Evolutionary conservation across 2,113 vertebrate species (phyloP), one percentile per base, ranked within the genome.

Genomic region (Burhinus bistriatus): DNA sequence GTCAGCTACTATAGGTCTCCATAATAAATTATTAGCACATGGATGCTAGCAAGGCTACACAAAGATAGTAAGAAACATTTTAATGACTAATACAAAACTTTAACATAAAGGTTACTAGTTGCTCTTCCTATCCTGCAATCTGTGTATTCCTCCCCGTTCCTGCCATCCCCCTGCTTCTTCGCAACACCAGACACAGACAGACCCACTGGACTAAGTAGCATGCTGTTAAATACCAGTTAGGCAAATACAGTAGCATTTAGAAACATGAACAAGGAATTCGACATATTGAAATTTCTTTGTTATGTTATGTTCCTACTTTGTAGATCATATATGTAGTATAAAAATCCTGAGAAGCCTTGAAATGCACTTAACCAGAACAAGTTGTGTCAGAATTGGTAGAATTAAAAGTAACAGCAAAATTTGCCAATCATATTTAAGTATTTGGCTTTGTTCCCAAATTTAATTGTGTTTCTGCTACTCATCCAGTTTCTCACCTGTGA

Each of bases 181-280:
- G 22, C 32, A 44, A 2, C 26, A 71, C n/a, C 52, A 82, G 12
- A 27, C 17, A 61, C 9, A 51, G 1, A 5, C 13, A 51, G 1
- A 5, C 13, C 4, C 22, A 36, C 8, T 7, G 6, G 23, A 61
- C 4, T 27, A 34, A 44, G 15, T 0, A 85, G 16, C 4, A 30
- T 0, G 12, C 26, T 83, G 17, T 15, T 77, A 85, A 83, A 71
- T 4, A 61, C 2, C 40, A 76, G 9, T 36, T n/a, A 47, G 15
- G 27, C 40, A 95, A 83, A 65, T 14, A 15, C 0, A 61, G 25
- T 9, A 70, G 9, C 34, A 76, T 58, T 76, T 64, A 76, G 32
- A 16, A 85, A n/a, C 0, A 1, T 11, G 8, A 93, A 79, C 15
- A 93, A 64, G 14, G 30, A 65, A 52, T 9, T 66, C 6, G 79